Conservation (phyloP, 2,113 vertebrate genomes). For the Neofelis nebulosa region DNA sequence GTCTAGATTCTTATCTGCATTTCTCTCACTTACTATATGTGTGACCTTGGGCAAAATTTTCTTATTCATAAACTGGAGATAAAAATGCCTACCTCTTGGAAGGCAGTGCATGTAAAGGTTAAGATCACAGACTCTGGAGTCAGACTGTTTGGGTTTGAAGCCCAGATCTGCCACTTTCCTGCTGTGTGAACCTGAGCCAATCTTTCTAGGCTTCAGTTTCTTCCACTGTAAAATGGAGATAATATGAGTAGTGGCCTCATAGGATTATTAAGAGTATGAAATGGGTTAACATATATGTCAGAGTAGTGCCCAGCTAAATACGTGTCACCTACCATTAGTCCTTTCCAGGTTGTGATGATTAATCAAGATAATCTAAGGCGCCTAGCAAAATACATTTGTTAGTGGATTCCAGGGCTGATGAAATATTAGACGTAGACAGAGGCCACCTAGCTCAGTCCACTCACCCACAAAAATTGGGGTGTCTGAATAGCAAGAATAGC, state of each 20-base stretch:
- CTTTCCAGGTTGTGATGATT: neutral
- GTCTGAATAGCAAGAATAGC: neutral
- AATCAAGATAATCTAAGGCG: neutral
- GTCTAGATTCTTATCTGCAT: neutral
- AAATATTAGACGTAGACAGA: neutral
- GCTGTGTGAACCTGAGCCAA: neutral
- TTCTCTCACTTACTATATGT: neutral
- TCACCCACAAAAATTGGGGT: neutral
- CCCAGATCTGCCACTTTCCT: neutral
- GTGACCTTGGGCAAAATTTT: neutral
- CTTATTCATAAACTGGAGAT: neutral
- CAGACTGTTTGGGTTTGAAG: neutral
- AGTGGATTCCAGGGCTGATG: neutral
- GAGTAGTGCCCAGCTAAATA: neutral
- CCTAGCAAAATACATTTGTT: neutral
- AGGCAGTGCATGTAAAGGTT: neutral
- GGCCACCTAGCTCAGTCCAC: neutral
- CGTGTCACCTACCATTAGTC: neutral
- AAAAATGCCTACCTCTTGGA: neutral
- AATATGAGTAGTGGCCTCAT: neutral
- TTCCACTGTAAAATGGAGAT: neutral
- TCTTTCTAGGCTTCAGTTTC: neutral
- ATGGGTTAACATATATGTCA: neutral
- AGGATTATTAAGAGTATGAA: neutral
- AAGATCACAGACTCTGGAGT: neutral